These are phyloP conservation scores for Halictus rubicundus DNA, from an alignment of 1,140 invertebrate species.

Conservation along the genomic window DNA sequence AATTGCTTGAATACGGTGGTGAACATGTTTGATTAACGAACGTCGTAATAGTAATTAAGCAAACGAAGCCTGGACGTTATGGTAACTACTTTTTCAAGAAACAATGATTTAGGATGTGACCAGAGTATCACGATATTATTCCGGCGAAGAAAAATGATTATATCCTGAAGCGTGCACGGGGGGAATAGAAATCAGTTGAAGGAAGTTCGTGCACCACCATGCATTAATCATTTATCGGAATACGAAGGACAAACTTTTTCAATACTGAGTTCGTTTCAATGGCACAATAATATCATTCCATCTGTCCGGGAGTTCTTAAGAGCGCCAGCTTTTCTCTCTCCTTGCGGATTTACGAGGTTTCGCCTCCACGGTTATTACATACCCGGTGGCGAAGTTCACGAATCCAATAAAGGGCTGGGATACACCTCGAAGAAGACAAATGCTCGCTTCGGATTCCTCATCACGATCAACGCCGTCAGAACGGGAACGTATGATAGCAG, in stretches of 20 bases:
- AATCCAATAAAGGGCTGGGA: conserved; percentile 53
- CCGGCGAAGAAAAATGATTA: neutral
- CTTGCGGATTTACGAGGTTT: conserved; percentile 48
- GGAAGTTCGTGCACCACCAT: conserved; percentile 22
- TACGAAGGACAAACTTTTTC: conserved; percentile 46
- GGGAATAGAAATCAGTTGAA: conserved; percentile 5
- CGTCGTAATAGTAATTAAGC: neutral
- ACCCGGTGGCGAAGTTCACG: conserved; percentile 54
- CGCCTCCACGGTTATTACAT: conserved; percentile 43
- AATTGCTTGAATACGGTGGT: too few relatives aligned
- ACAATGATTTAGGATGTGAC: neutral
- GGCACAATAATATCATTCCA: conserved; percentile 51
- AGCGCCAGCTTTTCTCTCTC: conserved; percentile 14
- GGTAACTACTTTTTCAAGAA: neutral
- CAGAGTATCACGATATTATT: neutral
- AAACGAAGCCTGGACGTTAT: neutral
- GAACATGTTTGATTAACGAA: neutral
- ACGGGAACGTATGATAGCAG: conserved; percentile 18
- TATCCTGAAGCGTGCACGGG: neutral
- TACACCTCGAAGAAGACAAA: conserved; percentile 52
- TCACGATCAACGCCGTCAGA: conserved; percentile 49
- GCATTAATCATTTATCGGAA: conserved; percentile 51
- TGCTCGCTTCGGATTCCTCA: conserved; percentile 51
- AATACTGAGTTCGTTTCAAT: conserved; percentile 48
- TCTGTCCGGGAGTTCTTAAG: conserved; percentile 42